Percentiles rank a stretch among this genome's conserved stretches.
Conservation (phyloP, 2,888 invertebrate genomes). For the Melinopterus prodromus region DNA sequence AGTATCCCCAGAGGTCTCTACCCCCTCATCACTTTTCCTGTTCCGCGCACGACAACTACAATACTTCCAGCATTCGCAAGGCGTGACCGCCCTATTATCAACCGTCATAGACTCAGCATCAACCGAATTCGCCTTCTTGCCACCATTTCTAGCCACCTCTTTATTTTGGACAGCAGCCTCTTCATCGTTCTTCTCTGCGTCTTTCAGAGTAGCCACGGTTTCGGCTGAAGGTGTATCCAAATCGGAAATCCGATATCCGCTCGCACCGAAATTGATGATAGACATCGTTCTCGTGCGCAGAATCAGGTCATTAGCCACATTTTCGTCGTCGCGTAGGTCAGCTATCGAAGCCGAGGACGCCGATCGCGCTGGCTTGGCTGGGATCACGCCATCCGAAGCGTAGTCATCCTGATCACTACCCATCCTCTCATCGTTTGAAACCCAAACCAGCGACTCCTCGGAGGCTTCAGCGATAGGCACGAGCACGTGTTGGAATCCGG, state of each 20-base stretch:
- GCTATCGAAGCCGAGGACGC: not conserved
- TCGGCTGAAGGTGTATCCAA: not conserved
- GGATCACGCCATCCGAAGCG: not conserved
- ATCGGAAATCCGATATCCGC: not conserved
- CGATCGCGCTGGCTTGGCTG: not conserved
- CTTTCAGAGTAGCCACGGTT: not conserved
- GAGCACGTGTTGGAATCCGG: too few relatives aligned
- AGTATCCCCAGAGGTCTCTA: not conserved
- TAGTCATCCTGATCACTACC: not conserved
- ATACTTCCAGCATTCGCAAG: conserved; percentile 31
- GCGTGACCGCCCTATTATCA: not conserved
- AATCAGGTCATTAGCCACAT: not conserved
- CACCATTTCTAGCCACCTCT: not conserved
- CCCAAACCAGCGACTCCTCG: not conserved
- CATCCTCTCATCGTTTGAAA: not conserved
- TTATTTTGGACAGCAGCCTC: too few relatives aligned
- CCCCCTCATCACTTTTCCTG: not conserved
- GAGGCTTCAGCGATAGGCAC: not conserved
- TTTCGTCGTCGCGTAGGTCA: not conserved
- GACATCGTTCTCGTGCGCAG: not conserved
- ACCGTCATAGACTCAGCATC: not conserved
- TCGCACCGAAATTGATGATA: not conserved
- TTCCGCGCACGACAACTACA: conserved; percentile 15
- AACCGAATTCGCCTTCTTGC: not conserved
- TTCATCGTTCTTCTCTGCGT: too few relatives aligned